Conservation (phyloP, 92 coral and sea anemone species). For the Zoanthus solanderi region DNA sequence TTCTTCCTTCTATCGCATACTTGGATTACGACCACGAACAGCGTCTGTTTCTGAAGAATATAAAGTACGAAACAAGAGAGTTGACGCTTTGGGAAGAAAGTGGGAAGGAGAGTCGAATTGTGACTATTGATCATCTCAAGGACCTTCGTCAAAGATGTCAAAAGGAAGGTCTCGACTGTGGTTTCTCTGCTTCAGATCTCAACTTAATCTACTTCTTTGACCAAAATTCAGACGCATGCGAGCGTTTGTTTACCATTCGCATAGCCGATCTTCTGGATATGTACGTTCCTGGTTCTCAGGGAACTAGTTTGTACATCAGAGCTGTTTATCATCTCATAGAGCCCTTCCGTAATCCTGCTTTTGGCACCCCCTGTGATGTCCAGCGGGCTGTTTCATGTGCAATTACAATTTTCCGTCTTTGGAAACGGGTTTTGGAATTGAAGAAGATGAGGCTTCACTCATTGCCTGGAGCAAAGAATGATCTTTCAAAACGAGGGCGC, state of each 20-base stretch:
- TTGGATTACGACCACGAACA: conserved; percentile 52
- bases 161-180: conserved; percentile 46
- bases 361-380: conserved; percentile 57
- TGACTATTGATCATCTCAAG: conserved; percentile 41
- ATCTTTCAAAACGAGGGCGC: conserved; percentile 40
- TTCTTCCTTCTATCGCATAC: conserved; percentile 49
- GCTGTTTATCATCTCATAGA: conserved; percentile 53
- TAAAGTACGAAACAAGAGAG: conserved; percentile 50
- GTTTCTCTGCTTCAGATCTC: conserved; percentile 41
- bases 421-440: conserved; percentile 40
- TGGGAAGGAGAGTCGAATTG: conserved; percentile 16
- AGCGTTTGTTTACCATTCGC: conserved; percentile 29
- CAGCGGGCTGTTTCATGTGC: conserved; percentile 65
- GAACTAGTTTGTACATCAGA: conserved; percentile 58
- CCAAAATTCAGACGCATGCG: conserved; percentile 45
- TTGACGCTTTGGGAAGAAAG: conserved; percentile 52
- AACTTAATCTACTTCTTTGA: conserved; percentile 38
- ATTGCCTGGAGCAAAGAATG: conserved; percentile 41
- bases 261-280: conserved; percentile 24
- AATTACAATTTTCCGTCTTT: conserved; percentile 50
- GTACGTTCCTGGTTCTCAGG: conserved; percentile 33
- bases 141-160: conserved; percentile 45
- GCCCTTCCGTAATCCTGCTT: conserved; percentile 46
- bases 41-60: conserved; percentile 43
- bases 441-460: conserved; percentile 56